These are phyloP conservation scores for Plemyria rubiginata DNA, from an alignment of 2,888 invertebrate genomes.

Conservation along the genomic window DNA sequence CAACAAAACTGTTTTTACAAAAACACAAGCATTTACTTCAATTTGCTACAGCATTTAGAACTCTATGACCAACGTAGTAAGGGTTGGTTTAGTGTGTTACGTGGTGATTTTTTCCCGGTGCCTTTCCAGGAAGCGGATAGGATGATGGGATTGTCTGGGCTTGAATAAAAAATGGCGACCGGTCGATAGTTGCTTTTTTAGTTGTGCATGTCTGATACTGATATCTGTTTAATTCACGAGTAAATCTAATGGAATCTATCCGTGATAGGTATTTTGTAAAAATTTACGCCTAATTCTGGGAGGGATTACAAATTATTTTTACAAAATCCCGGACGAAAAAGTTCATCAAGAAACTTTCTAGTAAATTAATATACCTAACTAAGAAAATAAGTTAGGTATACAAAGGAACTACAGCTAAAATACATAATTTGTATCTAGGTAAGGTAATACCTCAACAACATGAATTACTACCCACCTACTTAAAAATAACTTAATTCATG, in stretches of 20 bases:
- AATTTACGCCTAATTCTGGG: no score
- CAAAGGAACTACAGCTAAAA: no score
- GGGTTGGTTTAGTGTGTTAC: slow-evolving; percentile 4
- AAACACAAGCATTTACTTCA: neutral
- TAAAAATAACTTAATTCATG: no score
- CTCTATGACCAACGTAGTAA: neutral
- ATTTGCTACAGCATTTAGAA: neutral
- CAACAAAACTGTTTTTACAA: slow-evolving; percentile 18
- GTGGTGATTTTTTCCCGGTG: slow-evolving; percentile 1
- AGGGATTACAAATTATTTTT: no score
- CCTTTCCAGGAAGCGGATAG: slow-evolving; percentile 40
- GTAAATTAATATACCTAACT: no score
- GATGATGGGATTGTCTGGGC: slow-evolving; percentile 61
- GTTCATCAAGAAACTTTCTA: no score
- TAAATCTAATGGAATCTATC: neutral
- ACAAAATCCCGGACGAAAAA: no score
- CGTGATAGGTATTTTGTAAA: no score
- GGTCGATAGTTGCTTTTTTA: slow-evolving; percentile 28
- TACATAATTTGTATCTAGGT: no score
- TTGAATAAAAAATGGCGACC: slow-evolving; percentile 57
- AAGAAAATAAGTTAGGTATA: no score
- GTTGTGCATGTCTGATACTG: slow-evolving; percentile 19
- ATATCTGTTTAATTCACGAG: slow-evolving; percentile 2
- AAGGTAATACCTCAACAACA: no score
- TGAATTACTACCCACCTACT: no score